Percentiles rank a stretch among this genome's conserved stretches.
Evolutionary conservation across 1,140 invertebrate genomes (phyloP).

Genomic region (Bombus waltoni): DNA sequence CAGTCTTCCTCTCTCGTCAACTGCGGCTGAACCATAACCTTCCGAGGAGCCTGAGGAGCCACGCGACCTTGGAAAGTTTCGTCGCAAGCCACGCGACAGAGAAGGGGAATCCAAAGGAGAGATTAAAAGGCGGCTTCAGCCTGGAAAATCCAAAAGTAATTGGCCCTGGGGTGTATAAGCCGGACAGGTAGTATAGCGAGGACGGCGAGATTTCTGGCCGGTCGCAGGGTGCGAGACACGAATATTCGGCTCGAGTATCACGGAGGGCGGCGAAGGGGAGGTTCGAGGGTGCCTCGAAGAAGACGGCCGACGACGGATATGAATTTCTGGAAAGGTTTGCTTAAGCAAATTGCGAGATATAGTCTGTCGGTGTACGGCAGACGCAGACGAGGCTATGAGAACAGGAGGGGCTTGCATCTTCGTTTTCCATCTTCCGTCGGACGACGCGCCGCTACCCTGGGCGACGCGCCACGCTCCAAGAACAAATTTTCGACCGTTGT

Average conservation of each 20-base stretch:
- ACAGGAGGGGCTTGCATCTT: conserved; percentile 6
- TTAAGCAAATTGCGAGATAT: conserved; percentile 75
- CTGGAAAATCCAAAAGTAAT: conserved; percentile 45
- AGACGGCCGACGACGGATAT: conserved; percentile 61
- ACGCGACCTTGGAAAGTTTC: background rate
- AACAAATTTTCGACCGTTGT: conserved; percentile 50
- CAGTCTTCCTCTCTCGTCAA: no score
- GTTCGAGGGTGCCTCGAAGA: background rate
- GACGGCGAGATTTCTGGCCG: background rate
- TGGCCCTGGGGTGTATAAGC: background rate
- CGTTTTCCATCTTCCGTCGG: conserved; percentile 14
- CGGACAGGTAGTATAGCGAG: background rate
- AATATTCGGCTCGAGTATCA: background rate
- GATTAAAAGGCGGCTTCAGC: conserved; percentile 11
- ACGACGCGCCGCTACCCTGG: conserved; percentile 10
- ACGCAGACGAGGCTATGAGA: background rate
- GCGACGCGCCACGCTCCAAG: conserved; percentile 23
- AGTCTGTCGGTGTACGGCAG: conserved; percentile 35
- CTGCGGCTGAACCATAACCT: no score
- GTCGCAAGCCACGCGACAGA: background rate
- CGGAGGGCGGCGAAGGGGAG: background rate
- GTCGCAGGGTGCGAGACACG: background rate
- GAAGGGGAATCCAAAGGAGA: background rate
- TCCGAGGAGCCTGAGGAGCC: background rate
- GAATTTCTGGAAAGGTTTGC: conserved; percentile 75